These are phyloP conservation scores for Zaprionus obscuricornis DNA, from an alignment of 2,888 invertebrate species.

Conservation along the genomic window DNA sequence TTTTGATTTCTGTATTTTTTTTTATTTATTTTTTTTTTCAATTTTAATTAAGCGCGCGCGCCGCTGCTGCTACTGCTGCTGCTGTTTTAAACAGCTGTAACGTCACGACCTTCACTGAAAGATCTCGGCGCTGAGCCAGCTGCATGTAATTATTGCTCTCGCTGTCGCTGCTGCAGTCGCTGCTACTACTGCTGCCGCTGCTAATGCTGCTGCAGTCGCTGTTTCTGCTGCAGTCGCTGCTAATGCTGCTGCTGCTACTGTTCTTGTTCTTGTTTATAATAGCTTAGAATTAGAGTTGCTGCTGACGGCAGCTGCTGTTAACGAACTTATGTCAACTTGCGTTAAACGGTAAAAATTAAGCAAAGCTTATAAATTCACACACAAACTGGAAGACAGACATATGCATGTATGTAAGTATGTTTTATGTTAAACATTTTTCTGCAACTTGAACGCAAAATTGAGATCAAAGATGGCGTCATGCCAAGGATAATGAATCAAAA, in stretches of 20 bases:
- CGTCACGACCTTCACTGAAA: constrained; percentile 77
- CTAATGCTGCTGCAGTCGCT: constrained; percentile 16
- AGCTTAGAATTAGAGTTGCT: no score
- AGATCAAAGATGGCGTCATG: constrained; percentile 33
- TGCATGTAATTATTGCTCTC: constrained; percentile 19
- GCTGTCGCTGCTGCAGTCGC: constrained; percentile 11
- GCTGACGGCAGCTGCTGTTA: constrained; percentile 15
- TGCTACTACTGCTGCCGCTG: constrained; percentile 3
- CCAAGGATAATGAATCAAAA: constrained; percentile 25
- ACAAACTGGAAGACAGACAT: not conserved
- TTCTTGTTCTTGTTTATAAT: not conserved
- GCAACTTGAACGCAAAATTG: constrained; percentile 1
- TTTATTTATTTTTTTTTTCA: constrained; percentile 3
- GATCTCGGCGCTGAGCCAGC: constrained; percentile 40
- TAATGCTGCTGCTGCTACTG: not conserved
- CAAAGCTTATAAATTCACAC: not conserved
- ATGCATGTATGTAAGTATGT: not conserved
- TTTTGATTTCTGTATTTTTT: constrained; percentile 15
- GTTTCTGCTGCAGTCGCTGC: constrained; percentile 6
- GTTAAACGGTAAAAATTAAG: constrained; percentile 23
- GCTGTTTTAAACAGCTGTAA: constrained; percentile 43
- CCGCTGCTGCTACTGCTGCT: constrained; percentile 32
- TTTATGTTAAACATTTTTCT: not conserved
- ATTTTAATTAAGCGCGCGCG: not conserved
- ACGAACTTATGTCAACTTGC: constrained; percentile 22